phyloP scores from a whole-genome alignment of 1,140 invertebrate genomes.

The Spodoptera frugiperda region DNA sequence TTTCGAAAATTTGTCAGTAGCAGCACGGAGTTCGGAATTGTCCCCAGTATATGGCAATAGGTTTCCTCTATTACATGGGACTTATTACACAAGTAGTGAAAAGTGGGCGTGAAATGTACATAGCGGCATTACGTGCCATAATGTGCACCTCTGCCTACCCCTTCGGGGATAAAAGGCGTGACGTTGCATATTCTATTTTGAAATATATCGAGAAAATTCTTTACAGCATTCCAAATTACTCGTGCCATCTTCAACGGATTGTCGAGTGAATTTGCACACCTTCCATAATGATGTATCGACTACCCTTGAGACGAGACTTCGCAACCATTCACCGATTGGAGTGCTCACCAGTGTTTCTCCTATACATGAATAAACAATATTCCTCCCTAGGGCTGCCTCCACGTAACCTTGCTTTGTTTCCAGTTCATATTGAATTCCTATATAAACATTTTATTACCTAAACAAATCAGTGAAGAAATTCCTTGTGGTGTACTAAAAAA shows the following conservation, averaged over 20 bases:
- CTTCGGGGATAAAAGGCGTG: too few species aligned
- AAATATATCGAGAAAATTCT: neutral
- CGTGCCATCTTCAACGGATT: neutral
- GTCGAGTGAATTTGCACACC: slow-evolving; percentile 29
- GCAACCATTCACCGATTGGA: slow-evolving; percentile 54
- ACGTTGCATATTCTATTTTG: too few species aligned
- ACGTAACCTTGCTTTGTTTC: slow-evolving; percentile 35
- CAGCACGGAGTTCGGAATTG: too few species aligned
- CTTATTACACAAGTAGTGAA: too few species aligned
- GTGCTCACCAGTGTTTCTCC: slow-evolving; percentile 57
- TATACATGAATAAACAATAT: slow-evolving; percentile 60
- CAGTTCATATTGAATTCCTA: slow-evolving; percentile 22
- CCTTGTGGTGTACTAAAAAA: slow-evolving; percentile 26
- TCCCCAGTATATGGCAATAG: too few species aligned
- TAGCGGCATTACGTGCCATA: too few species aligned
- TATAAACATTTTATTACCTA: slow-evolving; percentile 40
- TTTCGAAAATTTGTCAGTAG: too few species aligned
- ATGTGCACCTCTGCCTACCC: too few species aligned
- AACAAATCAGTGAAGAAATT: slow-evolving; percentile 17
- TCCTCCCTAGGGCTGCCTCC: slow-evolving; percentile 26
- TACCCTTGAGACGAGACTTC: slow-evolving; percentile 51
- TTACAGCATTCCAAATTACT: neutral
- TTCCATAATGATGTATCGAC: slow-evolving; percentile 40
- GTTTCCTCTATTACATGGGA: too few species aligned
- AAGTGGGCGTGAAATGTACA: too few species aligned